Base-by-base conservation (phyloP, 1,140 invertebrate genomes). In the Eufriesea mexicana region DNA sequence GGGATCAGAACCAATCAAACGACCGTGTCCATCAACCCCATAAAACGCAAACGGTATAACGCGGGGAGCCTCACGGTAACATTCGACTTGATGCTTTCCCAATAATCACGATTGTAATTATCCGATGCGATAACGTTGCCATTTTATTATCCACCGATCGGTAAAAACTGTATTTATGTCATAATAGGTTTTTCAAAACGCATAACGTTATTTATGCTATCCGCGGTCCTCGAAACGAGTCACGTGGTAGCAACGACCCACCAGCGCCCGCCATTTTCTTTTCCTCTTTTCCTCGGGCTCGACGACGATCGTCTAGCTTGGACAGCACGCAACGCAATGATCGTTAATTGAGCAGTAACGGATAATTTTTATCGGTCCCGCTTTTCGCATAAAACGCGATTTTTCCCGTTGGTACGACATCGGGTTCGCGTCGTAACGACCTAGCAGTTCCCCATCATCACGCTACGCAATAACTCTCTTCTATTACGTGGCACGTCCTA, bases 341-440 rank as follows among this genome's bases (percentile, higher is more conserved):
- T 35, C 42, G 68, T 67, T 85, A 74, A 85, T 85, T 78, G 68
- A 85, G 81, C 66, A 74, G 61, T 83, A 85, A 74, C 68, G 49
- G 25, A 64, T 67, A 71, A 79, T 71, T 84, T 84, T 76, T 84
- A 76, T 59, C 54, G 45, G 59, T 67, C 42, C 72, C 57, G n/a
- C 62, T 66, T 64, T 84, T 81, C 74, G 70, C 67, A 76, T 84
- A 84, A 54, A 86, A 71, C 59, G 12, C 42, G 2, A 83, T 75
- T 83, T 85, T 85, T 55, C 25, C n/a, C 20, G 16, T 4, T 23
- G 57, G 25, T 10, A 47, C 61, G 23, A 57, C 55, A 57, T 77
- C 71, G 72, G 72, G 73, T n/a, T 54, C 59, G 71, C 25, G 55
- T 55, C 68, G 66, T 86, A 88, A 88, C 77, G 84, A 84, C 35